Evolutionary conservation across 2,797 vertebrate genomes (phyloP), one percentile per base, ranked within the genome.

Genomic region (Thaleichthys pacificus): DNA sequence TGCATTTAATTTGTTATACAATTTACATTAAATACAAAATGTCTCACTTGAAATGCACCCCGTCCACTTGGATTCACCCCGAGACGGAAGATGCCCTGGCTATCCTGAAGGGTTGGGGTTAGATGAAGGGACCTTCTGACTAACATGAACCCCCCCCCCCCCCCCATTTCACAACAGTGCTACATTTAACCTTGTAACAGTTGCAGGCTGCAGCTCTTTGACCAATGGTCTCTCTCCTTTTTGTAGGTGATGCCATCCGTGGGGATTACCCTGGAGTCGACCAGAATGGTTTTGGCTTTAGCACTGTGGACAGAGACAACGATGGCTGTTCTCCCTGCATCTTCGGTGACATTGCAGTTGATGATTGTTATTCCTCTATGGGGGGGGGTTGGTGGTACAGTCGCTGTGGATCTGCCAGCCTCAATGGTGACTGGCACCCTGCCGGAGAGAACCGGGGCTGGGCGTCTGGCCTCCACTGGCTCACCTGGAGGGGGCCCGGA

Each of bases 331-430:
- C 65, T 0, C 87, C 83, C 0, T 91, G 90, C 69, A 30, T 87
- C 61, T 85, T 89, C 0, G 88, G 84, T 0, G 86, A 89, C 77
- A 82, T 85, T 1, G 73, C 54, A 0, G 0, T 66, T 8, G 0
- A 0, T 0, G 4, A 76, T 0, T 93, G 92, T 15, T 30, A 73
- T 21, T 0, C 0, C 0, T 22, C 21, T 0, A 1, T 58, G 0
- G 69, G 72, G 0, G 76, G 87, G 0, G 87, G 89, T 7, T 92
- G 92, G 90, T 93, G 90, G 89, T 91, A 81, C 77, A 92, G 91
- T 51, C 51, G 74, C 73, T 92, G 90, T 8, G 87, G 91, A 17
- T 88, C 87, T 1, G 91, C 89, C 32, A 42, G 24, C 68, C 83
- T 93, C 30, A 81, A 91, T 0, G 83, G 91, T 0, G 42, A 82